Evolutionary conservation across 2,113 vertebrate species (phyloP).

Genomic region (Asarcornis scutulata): DNA sequence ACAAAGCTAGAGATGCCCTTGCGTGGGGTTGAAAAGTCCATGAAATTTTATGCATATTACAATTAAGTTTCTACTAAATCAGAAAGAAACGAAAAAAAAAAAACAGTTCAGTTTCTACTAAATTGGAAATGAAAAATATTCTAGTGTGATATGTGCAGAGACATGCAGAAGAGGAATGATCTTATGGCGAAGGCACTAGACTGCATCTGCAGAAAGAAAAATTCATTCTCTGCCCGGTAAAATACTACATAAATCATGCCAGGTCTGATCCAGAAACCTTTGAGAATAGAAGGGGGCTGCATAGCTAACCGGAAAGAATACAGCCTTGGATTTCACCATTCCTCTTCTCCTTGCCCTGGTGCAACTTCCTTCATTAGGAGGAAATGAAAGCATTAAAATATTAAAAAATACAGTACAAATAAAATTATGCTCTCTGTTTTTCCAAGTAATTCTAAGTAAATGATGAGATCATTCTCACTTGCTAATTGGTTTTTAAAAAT

Average conservation of each 20-base stretch:
- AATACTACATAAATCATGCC: not conserved
- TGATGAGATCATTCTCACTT: slow-evolving; percentile 37
- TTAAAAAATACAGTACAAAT: slow-evolving; percentile 24
- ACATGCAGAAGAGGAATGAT: not conserved
- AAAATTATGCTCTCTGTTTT: not conserved
- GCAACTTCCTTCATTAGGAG: not conserved
- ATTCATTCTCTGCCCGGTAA: not conserved
- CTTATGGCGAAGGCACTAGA: not conserved
- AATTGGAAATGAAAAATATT: slow-evolving; percentile 1
- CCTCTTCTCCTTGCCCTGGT: not conserved
- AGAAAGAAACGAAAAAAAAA: not conserved
- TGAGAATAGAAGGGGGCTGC: not conserved
- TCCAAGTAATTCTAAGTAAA: slow-evolving; percentile 22
- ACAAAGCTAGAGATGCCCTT: not conserved
- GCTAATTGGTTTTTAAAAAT: slow-evolving; percentile 30
- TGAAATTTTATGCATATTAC: not conserved
- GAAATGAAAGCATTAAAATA: slow-evolving; percentile 4
- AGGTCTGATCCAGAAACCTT: not conserved
- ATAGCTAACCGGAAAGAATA: not conserved
- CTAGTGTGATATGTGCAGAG: not conserved
- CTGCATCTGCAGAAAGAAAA: not conserved
- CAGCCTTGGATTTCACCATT: not conserved
- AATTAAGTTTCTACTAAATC: not conserved
- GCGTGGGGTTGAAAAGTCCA: not conserved
- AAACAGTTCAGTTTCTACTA: not conserved